A percentile compares a stretch with the other conserved stretches of the same genome.
These are phyloP conservation scores for Idaea straminata DNA, from an alignment of 2,888 invertebrate species.

Conservation along the genomic window DNA sequence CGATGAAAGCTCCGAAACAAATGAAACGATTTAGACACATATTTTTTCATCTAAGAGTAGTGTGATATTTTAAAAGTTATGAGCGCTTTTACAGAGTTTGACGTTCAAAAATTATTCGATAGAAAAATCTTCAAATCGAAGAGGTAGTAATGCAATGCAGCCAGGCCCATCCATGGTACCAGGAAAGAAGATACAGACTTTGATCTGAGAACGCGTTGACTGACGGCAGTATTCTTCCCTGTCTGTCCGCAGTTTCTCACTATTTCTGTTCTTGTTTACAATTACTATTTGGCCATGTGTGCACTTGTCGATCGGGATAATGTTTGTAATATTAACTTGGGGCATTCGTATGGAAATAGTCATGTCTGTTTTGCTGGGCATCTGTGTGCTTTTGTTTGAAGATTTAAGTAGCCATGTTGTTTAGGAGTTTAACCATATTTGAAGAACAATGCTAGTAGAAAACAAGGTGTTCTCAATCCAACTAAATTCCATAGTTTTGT, in stretches of 20 bases:
- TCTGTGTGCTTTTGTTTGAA: conserved; percentile 6
- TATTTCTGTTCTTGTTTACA: conserved; percentile 22
- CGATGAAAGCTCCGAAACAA: too few relatives aligned
- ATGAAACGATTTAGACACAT: not conserved
- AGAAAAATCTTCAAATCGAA: not conserved
- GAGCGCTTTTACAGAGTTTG: not conserved
- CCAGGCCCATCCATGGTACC: conserved; percentile 24
- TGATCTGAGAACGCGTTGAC: conserved; percentile 18
- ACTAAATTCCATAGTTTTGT: not conserved
- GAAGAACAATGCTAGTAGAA: too few relatives aligned
- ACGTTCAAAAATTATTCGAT: not conserved
- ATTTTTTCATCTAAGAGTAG: not conserved
- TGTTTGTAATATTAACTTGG: not conserved
- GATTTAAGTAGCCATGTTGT: too few relatives aligned
- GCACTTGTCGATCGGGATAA: conserved; percentile 11
- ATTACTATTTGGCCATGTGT: conserved; percentile 13
- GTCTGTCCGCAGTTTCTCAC: conserved; percentile 16
- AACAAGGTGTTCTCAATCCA: too few relatives aligned
- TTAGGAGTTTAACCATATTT: too few relatives aligned
- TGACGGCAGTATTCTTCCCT: conserved; percentile 7
- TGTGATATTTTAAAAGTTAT: not conserved
- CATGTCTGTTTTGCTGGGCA: not conserved
- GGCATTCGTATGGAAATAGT: not conserved
- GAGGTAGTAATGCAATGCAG: too few relatives aligned
- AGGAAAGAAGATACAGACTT: conserved; percentile 30